Conservation (phyloP, 2,797 vertebrate species). For the Picus viridis region DNA sequence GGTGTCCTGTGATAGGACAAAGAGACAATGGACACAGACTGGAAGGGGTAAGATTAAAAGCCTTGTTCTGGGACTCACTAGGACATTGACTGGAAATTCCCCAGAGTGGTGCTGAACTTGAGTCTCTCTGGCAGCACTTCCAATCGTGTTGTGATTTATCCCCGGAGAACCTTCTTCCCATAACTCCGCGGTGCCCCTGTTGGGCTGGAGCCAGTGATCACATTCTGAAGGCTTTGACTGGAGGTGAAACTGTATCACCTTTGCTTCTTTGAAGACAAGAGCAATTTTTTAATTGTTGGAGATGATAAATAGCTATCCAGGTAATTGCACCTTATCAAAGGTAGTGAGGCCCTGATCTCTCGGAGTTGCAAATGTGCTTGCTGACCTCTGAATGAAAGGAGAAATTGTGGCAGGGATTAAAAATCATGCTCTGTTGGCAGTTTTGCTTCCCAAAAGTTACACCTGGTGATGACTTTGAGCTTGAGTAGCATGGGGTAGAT, state of each 20-base stretch:
- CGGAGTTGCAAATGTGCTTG: constrained; percentile 37
- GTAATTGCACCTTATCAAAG: constrained; percentile 41
- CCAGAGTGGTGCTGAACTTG: neutral
- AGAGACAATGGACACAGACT: too few relatives aligned
- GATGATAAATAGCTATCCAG: constrained; percentile 54
- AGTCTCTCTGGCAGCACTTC: neutral
- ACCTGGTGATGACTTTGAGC: neutral
- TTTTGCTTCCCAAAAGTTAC: constrained; percentile 4
- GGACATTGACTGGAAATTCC: neutral
- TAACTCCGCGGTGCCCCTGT: neutral
- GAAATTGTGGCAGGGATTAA: constrained; percentile 43
- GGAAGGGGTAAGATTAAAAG: neutral
- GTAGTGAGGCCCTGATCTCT: constrained; percentile 27
- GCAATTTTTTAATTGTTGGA: constrained; percentile 55
- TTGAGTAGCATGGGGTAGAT: neutral
- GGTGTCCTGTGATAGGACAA: too few relatives aligned
- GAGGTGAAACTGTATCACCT: constrained; percentile 23
- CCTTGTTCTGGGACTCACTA: neutral
- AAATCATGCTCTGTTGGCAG: constrained; percentile 5
- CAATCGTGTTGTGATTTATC: neutral
- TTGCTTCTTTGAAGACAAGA: neutral
- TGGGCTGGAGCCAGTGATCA: neutral
- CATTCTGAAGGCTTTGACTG: constrained; percentile 33
- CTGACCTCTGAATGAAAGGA: constrained; percentile 64
- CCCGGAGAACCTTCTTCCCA: neutral